These are phyloP conservation scores for Rhynchotus rufescens DNA, from an alignment of 2,797 vertebrate genomes.

Conservation along the genomic window DNA sequence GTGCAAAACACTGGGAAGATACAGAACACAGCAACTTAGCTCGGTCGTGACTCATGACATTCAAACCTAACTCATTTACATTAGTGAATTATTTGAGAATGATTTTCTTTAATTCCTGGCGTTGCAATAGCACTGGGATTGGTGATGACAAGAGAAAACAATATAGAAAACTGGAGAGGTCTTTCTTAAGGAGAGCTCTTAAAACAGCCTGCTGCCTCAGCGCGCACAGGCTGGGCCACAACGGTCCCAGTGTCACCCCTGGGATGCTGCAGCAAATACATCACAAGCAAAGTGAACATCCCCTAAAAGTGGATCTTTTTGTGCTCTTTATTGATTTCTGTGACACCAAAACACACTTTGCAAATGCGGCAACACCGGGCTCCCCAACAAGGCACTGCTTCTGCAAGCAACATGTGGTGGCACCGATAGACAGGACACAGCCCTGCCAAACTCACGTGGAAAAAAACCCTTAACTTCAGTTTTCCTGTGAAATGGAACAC, in stretches of 20 bases:
- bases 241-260: neutral
- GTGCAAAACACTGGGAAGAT: neutral
- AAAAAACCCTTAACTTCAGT: neutral
- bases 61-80: neutral
- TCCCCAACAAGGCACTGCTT: neutral
- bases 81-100: neutral
- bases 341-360: neutral
- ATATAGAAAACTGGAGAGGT: neutral
- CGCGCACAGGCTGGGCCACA: neutral
- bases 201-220: neutral
- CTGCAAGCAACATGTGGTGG: neutral
- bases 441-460: neutral
- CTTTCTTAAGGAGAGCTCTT: neutral
- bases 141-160: neutral
- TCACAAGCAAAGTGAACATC: neutral
- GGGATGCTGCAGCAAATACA: neutral
- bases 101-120: neutral
- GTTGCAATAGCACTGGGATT: neutral
- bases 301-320: neutral
- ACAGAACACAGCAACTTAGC: slow-evolving; percentile 6
- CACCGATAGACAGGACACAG: neutral
- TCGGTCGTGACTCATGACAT: slow-evolving; percentile 24
- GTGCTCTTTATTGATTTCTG: neutral
- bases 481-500: neutral
- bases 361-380: neutral